Evolutionary conservation across 2,888 invertebrate genomes (phyloP).

Genomic region (Melanostoma scalare): DNA sequence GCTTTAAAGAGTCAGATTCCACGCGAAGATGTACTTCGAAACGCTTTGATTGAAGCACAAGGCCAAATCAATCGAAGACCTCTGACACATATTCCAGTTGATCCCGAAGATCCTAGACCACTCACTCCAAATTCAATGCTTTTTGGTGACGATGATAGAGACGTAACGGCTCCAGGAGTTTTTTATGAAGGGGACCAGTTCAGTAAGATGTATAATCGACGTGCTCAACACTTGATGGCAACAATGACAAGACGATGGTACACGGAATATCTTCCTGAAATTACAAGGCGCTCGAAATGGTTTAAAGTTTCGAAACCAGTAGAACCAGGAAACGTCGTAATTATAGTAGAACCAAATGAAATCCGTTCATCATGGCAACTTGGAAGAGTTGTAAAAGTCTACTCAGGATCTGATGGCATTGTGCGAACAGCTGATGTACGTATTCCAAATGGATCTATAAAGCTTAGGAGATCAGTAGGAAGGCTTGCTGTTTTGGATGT

Average conservation of each 20-base stretch:
- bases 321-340: background rate
- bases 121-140: constrained; percentile 7
- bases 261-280: constrained; percentile 9
- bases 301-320: background rate
- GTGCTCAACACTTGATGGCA: constrained; percentile 8
- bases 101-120: constrained; percentile 16
- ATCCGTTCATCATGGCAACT: constrained; percentile 4
- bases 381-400: background rate
- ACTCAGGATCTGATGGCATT: constrained; percentile 2
- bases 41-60: constrained; percentile 4
- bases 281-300: constrained; percentile 2
- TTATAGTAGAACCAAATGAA: constrained; percentile 2
- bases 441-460: background rate
- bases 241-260: constrained; percentile 14
- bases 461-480: constrained; percentile 15
- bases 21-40: constrained; percentile 7
- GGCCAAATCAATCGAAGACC: constrained; percentile 1
- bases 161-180: background rate
- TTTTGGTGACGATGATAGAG: constrained; percentile 5
- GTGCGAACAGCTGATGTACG: constrained; percentile 6
- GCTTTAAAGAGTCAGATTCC: constrained; percentile 1
- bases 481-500: constrained; percentile 27
- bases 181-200: constrained; percentile 1
- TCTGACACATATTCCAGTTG: constrained; percentile 7
- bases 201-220: constrained; percentile 6